phyloP scores from a whole-genome alignment of 2,888 invertebrate genomes.

The Trichopria drosophilae region DNA sequence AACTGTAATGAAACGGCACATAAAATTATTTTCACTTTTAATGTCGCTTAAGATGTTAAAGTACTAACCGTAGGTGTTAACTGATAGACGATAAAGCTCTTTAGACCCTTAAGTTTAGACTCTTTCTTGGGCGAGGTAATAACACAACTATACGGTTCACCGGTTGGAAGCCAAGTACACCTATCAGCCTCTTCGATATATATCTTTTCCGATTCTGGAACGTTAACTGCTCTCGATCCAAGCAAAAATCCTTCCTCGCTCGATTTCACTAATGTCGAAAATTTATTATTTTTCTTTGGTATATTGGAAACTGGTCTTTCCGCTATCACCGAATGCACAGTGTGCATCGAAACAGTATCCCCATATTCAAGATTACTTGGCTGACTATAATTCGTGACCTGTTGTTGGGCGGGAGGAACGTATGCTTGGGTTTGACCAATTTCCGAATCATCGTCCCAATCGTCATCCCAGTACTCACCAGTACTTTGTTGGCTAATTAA shows the following conservation, averaged over 20 bases:
- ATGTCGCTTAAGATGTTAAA: slow-evolving; percentile 5
- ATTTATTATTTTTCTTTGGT: slow-evolving; percentile 74
- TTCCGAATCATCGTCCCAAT: slow-evolving; percentile 85
- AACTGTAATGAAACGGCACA: slow-evolving; percentile 64
- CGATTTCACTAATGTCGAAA: slow-evolving; percentile 87
- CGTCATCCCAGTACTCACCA: slow-evolving; percentile 80
- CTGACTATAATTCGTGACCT: slow-evolving; percentile 52
- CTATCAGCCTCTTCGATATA: slow-evolving; percentile 70
- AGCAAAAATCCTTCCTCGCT: slow-evolving; percentile 88
- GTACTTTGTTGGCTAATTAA: slow-evolving; percentile 60
- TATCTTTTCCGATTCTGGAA: slow-evolving; percentile 73
- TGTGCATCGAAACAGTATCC: slow-evolving; percentile 61
- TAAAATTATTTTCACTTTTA: too few species aligned
- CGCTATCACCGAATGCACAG: slow-evolving; percentile 65
- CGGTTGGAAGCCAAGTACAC: slow-evolving; percentile 76
- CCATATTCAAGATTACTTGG: slow-evolving; percentile 51
- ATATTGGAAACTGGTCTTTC: slow-evolving; percentile 62
- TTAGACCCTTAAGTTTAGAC: slow-evolving; percentile 94
- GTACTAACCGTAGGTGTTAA: slow-evolving; percentile 79
- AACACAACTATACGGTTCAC: slow-evolving; percentile 77
- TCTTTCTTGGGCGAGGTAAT: slow-evolving; percentile 97
- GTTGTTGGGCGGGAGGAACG: slow-evolving; percentile 56
- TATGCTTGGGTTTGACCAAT: slow-evolving; percentile 65
- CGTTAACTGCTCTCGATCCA: slow-evolving; percentile 70
- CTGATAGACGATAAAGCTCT: slow-evolving; percentile 96